phyloP scores from a whole-genome alignment of 2,113 vertebrate species.

The Tretioscincus oriximinensis region DNA sequence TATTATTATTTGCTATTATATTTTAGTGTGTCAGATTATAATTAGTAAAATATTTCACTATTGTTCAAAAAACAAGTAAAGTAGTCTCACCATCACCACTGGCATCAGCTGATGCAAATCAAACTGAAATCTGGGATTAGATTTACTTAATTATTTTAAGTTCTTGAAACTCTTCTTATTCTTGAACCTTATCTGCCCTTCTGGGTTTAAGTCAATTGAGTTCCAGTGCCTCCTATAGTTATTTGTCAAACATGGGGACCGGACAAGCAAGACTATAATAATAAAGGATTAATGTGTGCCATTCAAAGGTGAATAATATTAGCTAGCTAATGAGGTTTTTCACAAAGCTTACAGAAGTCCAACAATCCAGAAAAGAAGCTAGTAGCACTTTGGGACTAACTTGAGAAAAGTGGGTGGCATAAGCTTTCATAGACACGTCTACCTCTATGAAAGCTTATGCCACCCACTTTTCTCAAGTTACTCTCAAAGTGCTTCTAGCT shows the following conservation, averaged over 20 bases:
- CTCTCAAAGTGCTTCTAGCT: no score
- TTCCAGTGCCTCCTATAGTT: slow-evolving; percentile 6
- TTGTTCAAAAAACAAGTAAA: neutral
- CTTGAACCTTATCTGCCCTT: neutral
- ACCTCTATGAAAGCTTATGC: no score
- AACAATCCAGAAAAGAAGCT: no score
- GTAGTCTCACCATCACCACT: neutral
- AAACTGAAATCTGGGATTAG: neutral
- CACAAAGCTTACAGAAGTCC: slow-evolving; percentile 15
- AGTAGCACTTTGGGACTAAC: no score
- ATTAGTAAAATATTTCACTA: neutral
- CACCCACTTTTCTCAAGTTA: no score
- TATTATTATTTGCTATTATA: neutral
- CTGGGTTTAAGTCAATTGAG: slow-evolving; percentile 11
- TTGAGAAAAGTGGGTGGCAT: no score
- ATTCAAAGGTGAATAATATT: slow-evolving; percentile 46
- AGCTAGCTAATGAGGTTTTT: slow-evolving; percentile 33
- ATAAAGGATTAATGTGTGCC: slow-evolving; percentile 39
- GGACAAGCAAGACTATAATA: slow-evolving; percentile 32
- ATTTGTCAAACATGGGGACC: slow-evolving; percentile 21
- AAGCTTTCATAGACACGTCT: no score
- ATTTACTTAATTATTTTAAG: neutral
- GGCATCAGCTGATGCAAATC: neutral
- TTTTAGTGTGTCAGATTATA: neutral
- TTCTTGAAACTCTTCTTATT: slow-evolving; percentile 15